Evolutionary conservation across 2,888 invertebrate genomes (phyloP).

Genomic region (Oscheius sp.): DNA sequence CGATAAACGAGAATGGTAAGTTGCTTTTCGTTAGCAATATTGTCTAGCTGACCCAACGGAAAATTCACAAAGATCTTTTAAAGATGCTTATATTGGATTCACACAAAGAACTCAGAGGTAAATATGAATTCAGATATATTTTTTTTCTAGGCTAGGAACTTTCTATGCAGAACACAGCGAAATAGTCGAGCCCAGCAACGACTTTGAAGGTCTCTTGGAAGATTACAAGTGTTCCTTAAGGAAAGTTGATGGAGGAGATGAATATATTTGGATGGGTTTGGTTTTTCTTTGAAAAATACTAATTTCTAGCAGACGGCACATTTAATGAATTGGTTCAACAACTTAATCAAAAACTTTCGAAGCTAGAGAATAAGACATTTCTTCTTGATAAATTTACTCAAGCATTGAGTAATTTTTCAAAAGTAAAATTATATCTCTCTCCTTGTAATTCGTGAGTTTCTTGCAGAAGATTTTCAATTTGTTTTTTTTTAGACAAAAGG

Average conservation of each 20-base stretch:
- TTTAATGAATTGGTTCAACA: background rate
- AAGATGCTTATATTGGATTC: slow-evolving; percentile 15
- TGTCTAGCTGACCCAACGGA: background rate
- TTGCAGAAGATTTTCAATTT: background rate
- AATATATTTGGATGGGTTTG: slow-evolving; percentile 11
- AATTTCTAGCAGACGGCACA: background rate
- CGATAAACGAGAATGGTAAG: slow-evolving; percentile 4
- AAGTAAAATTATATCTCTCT: slow-evolving; percentile 13
- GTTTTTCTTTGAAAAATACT: background rate
- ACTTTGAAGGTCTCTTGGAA: slow-evolving; percentile 2
- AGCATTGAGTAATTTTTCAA: background rate
- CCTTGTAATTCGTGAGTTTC: slow-evolving; percentile 12
- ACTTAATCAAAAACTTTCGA: background rate
- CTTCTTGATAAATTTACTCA: background rate
- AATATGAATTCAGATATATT: background rate
- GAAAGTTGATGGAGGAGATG: background rate
- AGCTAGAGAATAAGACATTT: background rate
- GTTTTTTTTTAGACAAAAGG: background rate
- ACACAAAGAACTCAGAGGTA: slow-evolving; percentile 27
- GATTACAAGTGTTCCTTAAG: background rate
- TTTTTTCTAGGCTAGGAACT: background rate
- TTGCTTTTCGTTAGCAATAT: background rate
- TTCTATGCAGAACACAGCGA: slow-evolving; percentile 10
- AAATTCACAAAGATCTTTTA: background rate
- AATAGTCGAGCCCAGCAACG: background rate